Evolutionary conservation across 2,113 vertebrate genomes (phyloP).

Genomic region (Spilogale gracilis): DNA sequence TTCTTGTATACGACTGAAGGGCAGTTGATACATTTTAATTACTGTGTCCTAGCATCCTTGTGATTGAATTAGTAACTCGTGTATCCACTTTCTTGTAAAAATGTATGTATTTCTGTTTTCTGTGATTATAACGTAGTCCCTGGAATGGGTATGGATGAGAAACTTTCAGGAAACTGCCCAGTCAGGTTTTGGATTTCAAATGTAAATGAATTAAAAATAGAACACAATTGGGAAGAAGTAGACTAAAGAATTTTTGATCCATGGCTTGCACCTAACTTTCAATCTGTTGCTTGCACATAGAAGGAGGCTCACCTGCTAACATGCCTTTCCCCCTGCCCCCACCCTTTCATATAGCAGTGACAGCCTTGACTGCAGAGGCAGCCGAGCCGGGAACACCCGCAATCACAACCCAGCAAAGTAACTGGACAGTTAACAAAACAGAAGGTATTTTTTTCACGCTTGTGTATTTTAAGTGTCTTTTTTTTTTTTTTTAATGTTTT

Average conservation of each 20-base stretch:
- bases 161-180: not conserved
- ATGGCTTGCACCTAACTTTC: not conserved
- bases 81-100: not conserved
- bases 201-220: not conserved
- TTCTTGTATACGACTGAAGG: not conserved
- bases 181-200: not conserved
- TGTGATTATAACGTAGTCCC: not conserved
- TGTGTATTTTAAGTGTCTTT: not conserved
- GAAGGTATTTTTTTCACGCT: conserved; percentile 85
- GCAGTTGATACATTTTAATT: not conserved
- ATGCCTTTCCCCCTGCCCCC: conserved; percentile 69
- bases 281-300: not conserved
- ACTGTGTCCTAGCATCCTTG: not conserved
- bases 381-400: conserved; percentile 59
- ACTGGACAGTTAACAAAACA: conserved; percentile 84
- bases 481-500: not conserved
- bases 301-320: conserved; percentile 39
- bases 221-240: not conserved
- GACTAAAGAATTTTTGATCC: not conserved
- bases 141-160: conserved; percentile 16
- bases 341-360: conserved; percentile 84
- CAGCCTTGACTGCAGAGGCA: conserved; percentile 81
- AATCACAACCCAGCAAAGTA: conserved; percentile 74
- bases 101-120: not conserved
- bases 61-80: not conserved